Evolutionary conservation across 1,140 invertebrate species (phyloP).

Genomic region (Nymphalis io): DNA sequence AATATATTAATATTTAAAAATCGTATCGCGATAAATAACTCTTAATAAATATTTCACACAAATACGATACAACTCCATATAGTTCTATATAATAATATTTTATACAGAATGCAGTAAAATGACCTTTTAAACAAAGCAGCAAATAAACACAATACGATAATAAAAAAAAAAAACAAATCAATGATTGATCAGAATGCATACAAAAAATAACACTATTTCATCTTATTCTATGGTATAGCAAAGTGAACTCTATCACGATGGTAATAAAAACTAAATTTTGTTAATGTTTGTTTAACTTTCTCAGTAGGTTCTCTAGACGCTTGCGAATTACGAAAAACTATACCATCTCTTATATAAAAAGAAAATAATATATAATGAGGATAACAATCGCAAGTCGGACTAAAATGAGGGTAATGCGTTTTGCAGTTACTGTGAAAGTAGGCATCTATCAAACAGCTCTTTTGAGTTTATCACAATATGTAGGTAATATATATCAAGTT

Average conservation of each 20-base stretch:
- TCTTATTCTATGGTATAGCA: background rate
- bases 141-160: background rate
- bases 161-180: background rate
- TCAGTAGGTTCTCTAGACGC: background rate
- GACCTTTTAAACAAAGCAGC: constrained; percentile 1
- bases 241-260: background rate
- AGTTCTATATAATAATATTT: background rate
- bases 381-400: background rate
- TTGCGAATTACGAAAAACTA: background rate
- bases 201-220: background rate
- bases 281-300: background rate
- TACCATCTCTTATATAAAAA: background rate
- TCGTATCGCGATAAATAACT: too few species aligned
- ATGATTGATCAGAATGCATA: constrained; percentile 3
- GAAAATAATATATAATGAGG: background rate
- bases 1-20: too few species aligned
- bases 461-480: background rate
- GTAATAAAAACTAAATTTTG: background rate
- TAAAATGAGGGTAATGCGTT: background rate
- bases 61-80: background rate
- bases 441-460: background rate
- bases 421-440: background rate
- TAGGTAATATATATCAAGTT: constrained; percentile 1
- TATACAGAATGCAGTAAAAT: background rate
- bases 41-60: background rate